These are phyloP conservation scores for Drosophila fuyamai DNA, from an alignment of 1,140 invertebrate genomes.

Conservation along the genomic window DNA sequence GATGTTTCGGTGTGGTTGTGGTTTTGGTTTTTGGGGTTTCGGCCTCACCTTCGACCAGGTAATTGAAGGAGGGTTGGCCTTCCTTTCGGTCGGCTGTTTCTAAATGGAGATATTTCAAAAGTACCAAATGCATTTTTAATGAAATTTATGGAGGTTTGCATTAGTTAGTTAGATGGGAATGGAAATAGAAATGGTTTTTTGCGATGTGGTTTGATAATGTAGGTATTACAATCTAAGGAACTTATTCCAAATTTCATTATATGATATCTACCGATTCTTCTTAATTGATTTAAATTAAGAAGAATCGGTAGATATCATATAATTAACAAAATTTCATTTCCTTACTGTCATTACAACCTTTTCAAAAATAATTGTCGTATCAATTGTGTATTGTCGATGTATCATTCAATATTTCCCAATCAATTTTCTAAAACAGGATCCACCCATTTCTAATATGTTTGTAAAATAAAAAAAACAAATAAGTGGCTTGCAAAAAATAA, in stretches of 20 bases:
- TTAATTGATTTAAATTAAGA: no score
- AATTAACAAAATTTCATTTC: no score
- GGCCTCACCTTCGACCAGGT: constrained; percentile 38
- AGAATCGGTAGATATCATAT: background rate
- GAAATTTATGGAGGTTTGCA: constrained; percentile 71
- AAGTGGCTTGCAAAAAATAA: constrained; percentile 1
- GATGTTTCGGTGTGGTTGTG: constrained; percentile 54
- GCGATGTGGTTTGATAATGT: background rate
- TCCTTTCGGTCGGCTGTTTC: constrained; percentile 18
- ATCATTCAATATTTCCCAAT: background rate
- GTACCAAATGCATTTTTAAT: constrained; percentile 76
- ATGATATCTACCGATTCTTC: no score
- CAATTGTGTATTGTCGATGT: no score
- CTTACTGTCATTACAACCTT: no score
- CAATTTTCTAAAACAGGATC: background rate
- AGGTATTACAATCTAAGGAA: background rate
- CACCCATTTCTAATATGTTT: background rate
- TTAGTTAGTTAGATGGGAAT: constrained; percentile 54
- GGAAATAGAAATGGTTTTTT: constrained; percentile 4
- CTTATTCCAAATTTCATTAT: constrained; percentile 7
- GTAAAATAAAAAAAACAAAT: background rate
- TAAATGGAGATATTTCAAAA: constrained; percentile 9
- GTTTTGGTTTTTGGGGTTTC: constrained; percentile 28
- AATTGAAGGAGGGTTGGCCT: constrained; percentile 47
- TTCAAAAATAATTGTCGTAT: no score